Conservation (phyloP, 1,140 invertebrate genomes). For the Lordiphosa stackelbergi region DNA sequence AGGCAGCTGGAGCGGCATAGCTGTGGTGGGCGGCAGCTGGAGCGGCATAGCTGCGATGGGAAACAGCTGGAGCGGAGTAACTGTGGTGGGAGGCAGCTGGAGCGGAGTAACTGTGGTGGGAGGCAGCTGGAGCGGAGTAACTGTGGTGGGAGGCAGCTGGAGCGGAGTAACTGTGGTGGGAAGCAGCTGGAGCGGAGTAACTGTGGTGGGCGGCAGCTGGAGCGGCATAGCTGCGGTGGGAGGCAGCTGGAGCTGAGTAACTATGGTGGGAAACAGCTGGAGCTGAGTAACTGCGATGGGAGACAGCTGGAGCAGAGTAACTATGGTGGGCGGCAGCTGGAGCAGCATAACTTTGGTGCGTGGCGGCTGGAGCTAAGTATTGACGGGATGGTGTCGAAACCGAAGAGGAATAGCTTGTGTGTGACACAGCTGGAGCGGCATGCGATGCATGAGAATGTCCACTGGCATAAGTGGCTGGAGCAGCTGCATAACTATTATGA, state of each 20-base stretch:
- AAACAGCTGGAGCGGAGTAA: slow-evolving; percentile 18
- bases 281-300: neutral
- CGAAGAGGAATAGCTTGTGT: no score
- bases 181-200: slow-evolving; percentile 19
- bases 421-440: no score
- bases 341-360: no score
- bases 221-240: neutral
- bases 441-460: no score
- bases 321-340: no score
- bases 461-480: no score
- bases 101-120: slow-evolving; percentile 4
- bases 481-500: no score
- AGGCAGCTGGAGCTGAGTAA: neutral
- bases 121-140: slow-evolving; percentile 15
- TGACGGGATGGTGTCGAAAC: no score
- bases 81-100: no score
- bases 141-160: slow-evolving; percentile 9
- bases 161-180: slow-evolving; percentile 11
- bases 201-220: slow-evolving; percentile 13
- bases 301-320: no score
- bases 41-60: slow-evolving; percentile 6
- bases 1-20: slow-evolving; percentile 16
- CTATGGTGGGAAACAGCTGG: slow-evolving; percentile 4
- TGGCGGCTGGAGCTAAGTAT: no score
- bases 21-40: slow-evolving; percentile 25